Evolutionary conservation across 1,140 invertebrate species (phyloP), one percentile per base, ranked within the genome.

Genomic region (Lepidotrigona ventralis): DNA sequence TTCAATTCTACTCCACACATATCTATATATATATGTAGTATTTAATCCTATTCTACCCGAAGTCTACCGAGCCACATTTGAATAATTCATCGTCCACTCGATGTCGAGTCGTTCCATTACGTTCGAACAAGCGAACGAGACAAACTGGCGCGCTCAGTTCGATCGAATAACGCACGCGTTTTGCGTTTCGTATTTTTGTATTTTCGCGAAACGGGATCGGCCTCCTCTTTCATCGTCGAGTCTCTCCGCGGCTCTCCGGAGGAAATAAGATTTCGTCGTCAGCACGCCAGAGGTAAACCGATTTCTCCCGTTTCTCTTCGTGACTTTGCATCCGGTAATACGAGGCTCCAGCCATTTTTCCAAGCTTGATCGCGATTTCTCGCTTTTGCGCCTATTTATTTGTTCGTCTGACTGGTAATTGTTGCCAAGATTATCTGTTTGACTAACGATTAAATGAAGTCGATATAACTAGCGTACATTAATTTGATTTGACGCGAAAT

Each of bases 191-290:
- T 23, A 33, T 29, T 73, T 73, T 23, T 56, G 26, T 14, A n/a
- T 23, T 29, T 8, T 19, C 26, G 26, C 21, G 53, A 33, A 56
- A 56, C 51, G 12, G n/a, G n/a, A 73, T 56, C 51, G 51, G 39
- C 2, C 64, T 33, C 6, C 69, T 0, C n/a, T 53, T 39, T 53
- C 64, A 19, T 8, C n/a, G 51, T 72, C 29, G 29, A 74, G 19
- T 39, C 23, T 58, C 8, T 8, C 8, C 29, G n/a, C 68, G 19
- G 33, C 5, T n/a, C n/a, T n/a, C n/a, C 8, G 33, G 11, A n/a
- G 54, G 72, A 74, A 74, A 74, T 58, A 58, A 74, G 72, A 74
- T 74, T 74, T 58, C 72, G 54, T 58, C 72, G 54, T 58, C 72
- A 72, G 53, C 53, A 19, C 5, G 11, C 4, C 54, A 15, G 14